phyloP scores from a whole-genome alignment of 2,797 vertebrate species.

The Epinephelus malabaricus region DNA sequence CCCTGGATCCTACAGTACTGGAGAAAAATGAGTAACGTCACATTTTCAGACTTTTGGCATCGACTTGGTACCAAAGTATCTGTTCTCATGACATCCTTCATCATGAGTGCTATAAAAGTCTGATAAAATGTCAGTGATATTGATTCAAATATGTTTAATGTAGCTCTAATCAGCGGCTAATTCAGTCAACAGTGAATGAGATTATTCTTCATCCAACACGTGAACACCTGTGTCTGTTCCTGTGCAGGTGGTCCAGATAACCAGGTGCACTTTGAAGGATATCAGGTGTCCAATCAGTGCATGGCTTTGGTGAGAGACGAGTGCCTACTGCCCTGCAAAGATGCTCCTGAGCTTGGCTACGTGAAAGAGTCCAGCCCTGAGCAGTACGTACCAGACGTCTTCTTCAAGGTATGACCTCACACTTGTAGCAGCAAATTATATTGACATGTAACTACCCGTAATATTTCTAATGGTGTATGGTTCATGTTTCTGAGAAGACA shows the following conservation, averaged over 20 bases:
- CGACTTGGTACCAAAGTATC: no score
- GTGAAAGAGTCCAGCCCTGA: slow-evolving; percentile 98
- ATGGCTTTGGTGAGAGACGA: slow-evolving; percentile 98
- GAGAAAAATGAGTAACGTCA: no score
- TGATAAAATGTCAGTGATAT: not conserved
- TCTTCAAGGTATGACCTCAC: slow-evolving; percentile 91
- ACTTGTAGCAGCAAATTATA: fast-evolving
- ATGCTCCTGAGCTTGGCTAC: slow-evolving; percentile 94
- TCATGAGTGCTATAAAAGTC: not conserved
- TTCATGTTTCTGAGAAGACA: not conserved
- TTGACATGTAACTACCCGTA: fast-evolving
- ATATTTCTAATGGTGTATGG: not conserved
- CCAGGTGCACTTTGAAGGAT: slow-evolving; percentile 99
- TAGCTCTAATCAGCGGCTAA: not conserved
- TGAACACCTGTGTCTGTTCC: fast-evolving
- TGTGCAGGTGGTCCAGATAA: slow-evolving; percentile 95
- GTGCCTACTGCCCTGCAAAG: slow-evolving; percentile 95
- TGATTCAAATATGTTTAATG: no score
- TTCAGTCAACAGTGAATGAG: not conserved
- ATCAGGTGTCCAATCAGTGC: slow-evolving; percentile 99
- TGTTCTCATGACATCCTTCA: no score
- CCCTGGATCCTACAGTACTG: no score
- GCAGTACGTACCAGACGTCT: slow-evolving; percentile 98
- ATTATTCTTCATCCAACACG: not conserved
- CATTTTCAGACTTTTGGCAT: no score